Base-by-base conservation (phyloP, 2,797 vertebrate species). In the Denticeps clupeoides region DNA sequence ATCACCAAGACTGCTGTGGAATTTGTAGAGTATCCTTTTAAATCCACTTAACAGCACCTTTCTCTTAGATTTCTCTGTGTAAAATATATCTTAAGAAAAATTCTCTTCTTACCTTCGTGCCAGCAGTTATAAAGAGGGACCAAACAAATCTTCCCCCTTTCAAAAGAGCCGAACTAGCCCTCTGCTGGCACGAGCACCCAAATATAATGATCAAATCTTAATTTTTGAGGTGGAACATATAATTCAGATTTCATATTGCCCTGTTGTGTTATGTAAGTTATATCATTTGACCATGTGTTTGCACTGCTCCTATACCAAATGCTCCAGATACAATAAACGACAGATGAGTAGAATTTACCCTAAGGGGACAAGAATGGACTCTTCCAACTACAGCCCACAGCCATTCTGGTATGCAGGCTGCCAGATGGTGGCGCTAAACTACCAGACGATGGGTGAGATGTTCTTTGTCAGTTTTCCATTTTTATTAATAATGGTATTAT, bases 371-470 rank as follows among this genome's bases (percentile, higher is more conserved):
- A 86, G 95, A 29, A 91, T 99, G 86, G 95, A 99, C 70, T 99
- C 94, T n/a, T 97, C 91, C 18, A 99, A 99, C 67, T 99, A 96
- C 71, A 83, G 49, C 77, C 95, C 95, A 11, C 94, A 97, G 73
- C 87, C 87, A 64, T 98, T 96, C 67, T 99, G 95, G 95, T 98
- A 88, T 0, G 87, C 81, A 0, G 95, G 95, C 55, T 96, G 92
- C 71, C 95, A 98, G 80, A 87, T 98, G 86, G 94, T 93, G 59
- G 94, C 94, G n/a, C 88, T 99, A 57, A 99, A 98, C 84, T 99
- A 95, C 79, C 94, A 98, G 77, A 99, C 92, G 0, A 90, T 89
- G 89, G 94, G 94, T 97, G 78, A 29, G 41, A 47, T 1, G 4
- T n/a, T 38, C 3, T 37, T 24, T 5, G 23, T 23, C 31, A 7